Conservation (phyloP, 2,888 invertebrate genomes). For the Marasmarcha lunaedactyla region DNA sequence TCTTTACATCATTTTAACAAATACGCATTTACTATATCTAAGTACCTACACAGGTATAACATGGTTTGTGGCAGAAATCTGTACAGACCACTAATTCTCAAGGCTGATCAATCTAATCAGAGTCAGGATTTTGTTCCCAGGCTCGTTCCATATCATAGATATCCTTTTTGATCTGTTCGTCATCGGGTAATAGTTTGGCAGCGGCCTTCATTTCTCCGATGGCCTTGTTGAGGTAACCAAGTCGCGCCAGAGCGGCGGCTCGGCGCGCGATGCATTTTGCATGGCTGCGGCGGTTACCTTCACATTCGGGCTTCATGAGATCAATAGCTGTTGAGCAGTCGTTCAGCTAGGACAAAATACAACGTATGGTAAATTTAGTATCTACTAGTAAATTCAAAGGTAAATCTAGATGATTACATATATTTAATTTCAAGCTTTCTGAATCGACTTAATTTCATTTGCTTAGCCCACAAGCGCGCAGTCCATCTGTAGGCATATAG, state of each 20-base stretch:
- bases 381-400: constrained; percentile 1
- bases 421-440: background rate
- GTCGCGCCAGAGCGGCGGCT: constrained; percentile 78
- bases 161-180: constrained; percentile 72
- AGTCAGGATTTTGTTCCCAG: constrained; percentile 81
- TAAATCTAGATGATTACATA: background rate
- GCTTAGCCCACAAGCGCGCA: too few species aligned
- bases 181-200: constrained; percentile 73
- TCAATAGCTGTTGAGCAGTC: constrained; percentile 79
- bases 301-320: constrained; percentile 78
- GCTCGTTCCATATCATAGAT: constrained; percentile 81
- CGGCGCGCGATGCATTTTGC: constrained; percentile 80
- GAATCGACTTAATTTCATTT: too few species aligned
- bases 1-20: too few species aligned
- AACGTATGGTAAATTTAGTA: too few species aligned
- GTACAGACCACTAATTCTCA: too few species aligned
- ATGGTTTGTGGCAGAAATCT: too few species aligned
- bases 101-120: constrained; percentile 46
- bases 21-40: too few species aligned
- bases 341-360: constrained; percentile 31
- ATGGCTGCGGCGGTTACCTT: constrained; percentile 77
- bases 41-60: too few species aligned
- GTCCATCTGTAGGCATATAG: too few species aligned
- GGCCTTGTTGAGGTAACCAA: constrained; percentile 77
- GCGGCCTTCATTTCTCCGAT: constrained; percentile 82